phyloP scores from a whole-genome alignment of 2,888 invertebrate genomes.

The Eristalis tenax region DNA sequence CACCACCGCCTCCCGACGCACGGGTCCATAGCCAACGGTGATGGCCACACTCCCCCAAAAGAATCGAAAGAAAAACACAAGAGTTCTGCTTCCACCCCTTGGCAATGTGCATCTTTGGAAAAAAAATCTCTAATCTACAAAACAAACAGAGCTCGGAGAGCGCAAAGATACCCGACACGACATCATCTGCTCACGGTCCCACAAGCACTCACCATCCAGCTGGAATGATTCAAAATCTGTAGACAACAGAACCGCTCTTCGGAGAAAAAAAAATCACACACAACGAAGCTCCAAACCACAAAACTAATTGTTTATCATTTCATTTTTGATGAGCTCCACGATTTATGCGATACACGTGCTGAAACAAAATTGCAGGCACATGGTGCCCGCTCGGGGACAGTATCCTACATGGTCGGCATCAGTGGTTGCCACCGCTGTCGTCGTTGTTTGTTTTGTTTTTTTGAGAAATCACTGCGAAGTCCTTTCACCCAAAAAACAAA shows the following conservation, averaged over 20 bases:
- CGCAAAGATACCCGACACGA: neutral
- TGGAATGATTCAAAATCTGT: neutral
- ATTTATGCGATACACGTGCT: conserved; percentile 40
- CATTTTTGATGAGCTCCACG: conserved; percentile 37
- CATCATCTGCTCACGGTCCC: conserved; percentile 24
- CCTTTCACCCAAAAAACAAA: neutral
- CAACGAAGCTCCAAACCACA: neutral
- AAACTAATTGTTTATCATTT: conserved; percentile 48
- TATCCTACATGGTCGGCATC: neutral
- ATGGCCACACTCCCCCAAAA: neutral
- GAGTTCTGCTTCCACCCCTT: neutral
- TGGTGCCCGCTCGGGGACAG: too few relatives aligned
- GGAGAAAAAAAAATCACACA: neutral
- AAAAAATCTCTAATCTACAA: neutral
- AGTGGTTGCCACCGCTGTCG: neutral
- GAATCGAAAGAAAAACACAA: neutral
- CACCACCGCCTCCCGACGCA: neutral
- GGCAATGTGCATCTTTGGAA: neutral
- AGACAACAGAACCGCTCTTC: neutral
- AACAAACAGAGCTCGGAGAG: neutral
- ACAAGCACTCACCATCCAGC: neutral
- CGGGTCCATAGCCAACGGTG: neutral
- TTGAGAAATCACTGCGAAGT: neutral
- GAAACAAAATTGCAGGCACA: neutral
- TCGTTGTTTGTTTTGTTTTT: too few relatives aligned